These are phyloP conservation scores for Vesta saturnalis DNA, from an alignment of 2,888 invertebrate genomes.

Conservation along the genomic window DNA sequence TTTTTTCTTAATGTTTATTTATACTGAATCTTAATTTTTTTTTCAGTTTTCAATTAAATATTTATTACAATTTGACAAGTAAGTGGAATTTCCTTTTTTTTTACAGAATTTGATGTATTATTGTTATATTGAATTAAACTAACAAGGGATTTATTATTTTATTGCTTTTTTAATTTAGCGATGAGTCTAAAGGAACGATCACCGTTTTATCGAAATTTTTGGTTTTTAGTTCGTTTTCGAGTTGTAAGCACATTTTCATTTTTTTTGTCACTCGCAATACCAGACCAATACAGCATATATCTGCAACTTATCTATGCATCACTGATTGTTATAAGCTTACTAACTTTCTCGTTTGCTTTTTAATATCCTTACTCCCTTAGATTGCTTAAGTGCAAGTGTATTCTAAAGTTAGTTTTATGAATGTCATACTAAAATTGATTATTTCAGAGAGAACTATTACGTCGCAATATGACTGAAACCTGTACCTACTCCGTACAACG, in stretches of 20 bases:
- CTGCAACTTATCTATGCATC: neutral
- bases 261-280: neutral
- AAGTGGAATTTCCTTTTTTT: too few relatives aligned
- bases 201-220: neutral
- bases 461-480: neutral
- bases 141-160: neutral
- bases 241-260: neutral
- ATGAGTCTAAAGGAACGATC: neutral
- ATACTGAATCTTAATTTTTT: too few relatives aligned
- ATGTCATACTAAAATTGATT: neutral
- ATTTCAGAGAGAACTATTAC: neutral
- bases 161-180: constrained; percentile 1
- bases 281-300: neutral
- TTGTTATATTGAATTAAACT: neutral
- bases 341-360: neutral
- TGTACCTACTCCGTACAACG: neutral
- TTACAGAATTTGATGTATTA: too few relatives aligned
- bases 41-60: too few relatives aligned
- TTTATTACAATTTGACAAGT: too few relatives aligned
- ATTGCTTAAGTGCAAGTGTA: neutral
- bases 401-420: neutral
- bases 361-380: neutral
- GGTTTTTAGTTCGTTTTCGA: neutral
- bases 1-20: too few relatives aligned
- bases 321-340: neutral